phyloP scores from a whole-genome alignment of 2,888 invertebrate species.

The Odontomyia ornata region DNA sequence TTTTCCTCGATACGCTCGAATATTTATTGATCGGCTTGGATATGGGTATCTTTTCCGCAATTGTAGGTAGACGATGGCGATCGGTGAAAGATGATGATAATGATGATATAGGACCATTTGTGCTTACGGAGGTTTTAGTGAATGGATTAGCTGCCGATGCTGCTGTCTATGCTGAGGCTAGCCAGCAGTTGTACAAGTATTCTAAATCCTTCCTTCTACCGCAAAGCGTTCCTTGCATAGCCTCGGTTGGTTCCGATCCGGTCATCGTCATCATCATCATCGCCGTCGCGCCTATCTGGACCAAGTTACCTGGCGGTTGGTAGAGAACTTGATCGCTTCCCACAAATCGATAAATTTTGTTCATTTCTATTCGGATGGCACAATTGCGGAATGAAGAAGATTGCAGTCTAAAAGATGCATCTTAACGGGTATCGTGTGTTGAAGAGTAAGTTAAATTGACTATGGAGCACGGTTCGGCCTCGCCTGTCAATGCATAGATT shows the following conservation, averaged over 20 bases:
- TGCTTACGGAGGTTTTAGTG: constrained; percentile 15
- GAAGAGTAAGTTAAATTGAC: background rate
- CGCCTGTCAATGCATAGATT: background rate
- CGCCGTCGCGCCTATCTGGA: background rate
- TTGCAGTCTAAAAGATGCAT: constrained; percentile 1
- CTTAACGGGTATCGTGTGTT: background rate
- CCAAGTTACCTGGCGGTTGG: background rate
- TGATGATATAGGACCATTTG: constrained; percentile 39
- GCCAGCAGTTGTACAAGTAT: background rate
- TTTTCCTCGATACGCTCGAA: background rate
- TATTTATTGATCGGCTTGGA: constrained; percentile 37
- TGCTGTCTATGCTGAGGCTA: background rate
- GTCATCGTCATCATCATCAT: too few species aligned
- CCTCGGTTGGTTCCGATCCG: background rate
- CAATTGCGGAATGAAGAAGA: background rate
- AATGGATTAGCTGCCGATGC: constrained; percentile 1
- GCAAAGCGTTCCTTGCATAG: background rate
- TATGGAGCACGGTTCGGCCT: background rate
- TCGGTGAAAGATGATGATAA: constrained; percentile 36
- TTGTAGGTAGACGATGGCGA: constrained; percentile 24
- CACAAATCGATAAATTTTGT: constrained; percentile 38
- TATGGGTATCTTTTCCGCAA: constrained; percentile 26
- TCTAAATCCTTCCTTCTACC: background rate
- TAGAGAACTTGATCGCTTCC: constrained; percentile 12
- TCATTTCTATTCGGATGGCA: constrained; percentile 28